Evolutionary conservation across 2,888 invertebrate genomes (phyloP).

Genomic region (Lithodes maja): DNA sequence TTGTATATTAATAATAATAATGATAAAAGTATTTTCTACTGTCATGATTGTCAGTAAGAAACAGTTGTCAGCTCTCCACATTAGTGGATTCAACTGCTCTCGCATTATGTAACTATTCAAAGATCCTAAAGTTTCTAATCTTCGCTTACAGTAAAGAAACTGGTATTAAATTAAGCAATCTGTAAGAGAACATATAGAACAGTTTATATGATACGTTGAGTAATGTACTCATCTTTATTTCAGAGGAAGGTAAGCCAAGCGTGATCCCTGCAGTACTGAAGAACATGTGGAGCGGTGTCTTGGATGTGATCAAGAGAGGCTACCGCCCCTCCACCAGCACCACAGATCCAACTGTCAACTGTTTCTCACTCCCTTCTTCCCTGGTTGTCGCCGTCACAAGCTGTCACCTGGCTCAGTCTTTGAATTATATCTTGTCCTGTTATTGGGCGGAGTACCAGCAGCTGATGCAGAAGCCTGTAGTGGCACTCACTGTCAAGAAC

Average conservation of each 20-base stretch:
- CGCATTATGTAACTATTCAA: too few species aligned
- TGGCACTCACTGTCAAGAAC: conserved; percentile 56
- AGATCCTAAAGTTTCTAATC: too few species aligned
- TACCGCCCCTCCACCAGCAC: conserved; percentile 54
- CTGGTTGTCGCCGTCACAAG: conserved; percentile 47
- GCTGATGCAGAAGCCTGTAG: conserved; percentile 56
- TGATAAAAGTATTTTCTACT: too few species aligned
- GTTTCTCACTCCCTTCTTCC: conserved; percentile 55
- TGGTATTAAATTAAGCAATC: too few species aligned
- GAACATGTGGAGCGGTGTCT: conserved; percentile 63
- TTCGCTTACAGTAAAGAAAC: too few species aligned
- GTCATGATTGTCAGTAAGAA: too few species aligned
- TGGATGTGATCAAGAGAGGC: conserved; percentile 68
- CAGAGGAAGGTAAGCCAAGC: conserved; percentile 57
- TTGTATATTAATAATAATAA: too few species aligned
- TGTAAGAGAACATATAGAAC: too few species aligned
- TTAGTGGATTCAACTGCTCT: too few species aligned
- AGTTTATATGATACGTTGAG: too few species aligned
- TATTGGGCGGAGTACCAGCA: conserved; percentile 62
- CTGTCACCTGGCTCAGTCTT: conserved; percentile 61
- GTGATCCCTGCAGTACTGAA: conserved; percentile 68
- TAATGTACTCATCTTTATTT: background rate
- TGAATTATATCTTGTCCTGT: conserved; percentile 69
- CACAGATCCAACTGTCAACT: conserved; percentile 44
- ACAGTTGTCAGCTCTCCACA: too few species aligned